These are phyloP conservation scores for Halocynthia aurantium DNA, from an alignment of 23 tunicate genomes.

Conservation along the genomic window DNA sequence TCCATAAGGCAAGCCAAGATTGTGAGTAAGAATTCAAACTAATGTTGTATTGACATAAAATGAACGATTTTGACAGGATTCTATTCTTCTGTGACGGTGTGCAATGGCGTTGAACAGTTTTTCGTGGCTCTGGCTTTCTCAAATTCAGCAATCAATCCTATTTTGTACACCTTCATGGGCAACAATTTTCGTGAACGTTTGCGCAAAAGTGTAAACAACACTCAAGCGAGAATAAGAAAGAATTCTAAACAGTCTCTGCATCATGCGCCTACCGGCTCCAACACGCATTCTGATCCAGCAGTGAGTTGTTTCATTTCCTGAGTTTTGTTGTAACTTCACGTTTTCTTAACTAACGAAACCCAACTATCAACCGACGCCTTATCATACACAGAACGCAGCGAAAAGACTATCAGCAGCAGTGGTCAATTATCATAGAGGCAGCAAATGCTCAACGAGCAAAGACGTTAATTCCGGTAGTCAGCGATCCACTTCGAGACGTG, in stretches of 20 bases:
- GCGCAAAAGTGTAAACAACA: conserved; percentile 48
- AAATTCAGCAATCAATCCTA: conserved; percentile 87
- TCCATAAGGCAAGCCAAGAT: neutral
- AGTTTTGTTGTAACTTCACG: neutral
- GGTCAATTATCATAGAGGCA: too few species aligned
- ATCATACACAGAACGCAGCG: neutral
- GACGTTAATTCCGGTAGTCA: too few species aligned
- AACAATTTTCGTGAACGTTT: conserved; percentile 73
- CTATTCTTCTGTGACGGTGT: conserved; percentile 33
- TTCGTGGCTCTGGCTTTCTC: conserved; percentile 70
- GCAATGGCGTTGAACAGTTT: conserved; percentile 51
- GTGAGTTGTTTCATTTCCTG: neutral
- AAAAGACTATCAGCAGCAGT: too few species aligned
- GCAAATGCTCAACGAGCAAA: too few species aligned
- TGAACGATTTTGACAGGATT: conserved; percentile 39
- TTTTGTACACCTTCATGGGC: conserved; percentile 83
- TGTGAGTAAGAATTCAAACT: neutral
- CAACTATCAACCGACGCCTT: neutral
- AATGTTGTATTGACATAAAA: neutral
- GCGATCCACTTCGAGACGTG: too few species aligned
- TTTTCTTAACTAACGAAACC: neutral
- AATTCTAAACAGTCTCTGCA: neutral
- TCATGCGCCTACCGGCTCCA: neutral
- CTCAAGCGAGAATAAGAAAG: conserved; percentile 18
- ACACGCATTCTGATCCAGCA: conserved; percentile 7